Base-by-base conservation (phyloP, 2,888 invertebrate species). In the Colletes collaris region DNA sequence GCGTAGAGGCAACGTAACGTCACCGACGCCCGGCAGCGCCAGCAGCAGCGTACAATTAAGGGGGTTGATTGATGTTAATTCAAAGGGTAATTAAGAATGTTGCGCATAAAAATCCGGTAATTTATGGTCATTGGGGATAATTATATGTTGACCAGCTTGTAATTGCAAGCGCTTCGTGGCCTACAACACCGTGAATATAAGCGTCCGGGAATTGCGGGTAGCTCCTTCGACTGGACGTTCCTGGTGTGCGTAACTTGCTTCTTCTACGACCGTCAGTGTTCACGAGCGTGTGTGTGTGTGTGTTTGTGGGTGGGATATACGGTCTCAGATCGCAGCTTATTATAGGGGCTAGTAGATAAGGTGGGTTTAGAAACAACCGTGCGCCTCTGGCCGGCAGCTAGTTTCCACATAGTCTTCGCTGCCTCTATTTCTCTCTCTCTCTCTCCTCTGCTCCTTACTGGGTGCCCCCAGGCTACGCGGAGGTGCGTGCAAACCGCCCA, bases 61-160 rank as follows among this genome's bases (percentile, higher is more conserved):
- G 89, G 91, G 91, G 91, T 93, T 93, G 93, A 93, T 93, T 93
- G 93, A 93, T 93, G 93, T 93, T 93, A 93, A 93, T 93, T 93
- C 93, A 93, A 92, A 93, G 93, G 93, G 92, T 93, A 93, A 93
- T 93, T 93, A 93, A 93, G 93, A 93, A 92, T 92, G 92, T 90
- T 92, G 92, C 91, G 92, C 92, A 93, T 93, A 93, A 93, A 93
- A 93, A 93, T 93, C 88, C 91, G 87, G 92, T 93, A 93, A 93
- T 93, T 93, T 93, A 93, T 93, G 91, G 93, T 93, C 92, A 93
- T 92, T 93, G 92, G 90, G 88, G 90, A 93, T 93, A 93, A 93
- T 93, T 92, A 93, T 93, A 93, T 92, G 92, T 92, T 93, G 92
- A 92, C 92, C 93, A 91, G 92, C 91, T 93, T 92, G 92, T 93